Evolutionary conservation across 2,113 vertebrate genomes (phyloP).

Genomic region (Corydoras maculifer): DNA sequence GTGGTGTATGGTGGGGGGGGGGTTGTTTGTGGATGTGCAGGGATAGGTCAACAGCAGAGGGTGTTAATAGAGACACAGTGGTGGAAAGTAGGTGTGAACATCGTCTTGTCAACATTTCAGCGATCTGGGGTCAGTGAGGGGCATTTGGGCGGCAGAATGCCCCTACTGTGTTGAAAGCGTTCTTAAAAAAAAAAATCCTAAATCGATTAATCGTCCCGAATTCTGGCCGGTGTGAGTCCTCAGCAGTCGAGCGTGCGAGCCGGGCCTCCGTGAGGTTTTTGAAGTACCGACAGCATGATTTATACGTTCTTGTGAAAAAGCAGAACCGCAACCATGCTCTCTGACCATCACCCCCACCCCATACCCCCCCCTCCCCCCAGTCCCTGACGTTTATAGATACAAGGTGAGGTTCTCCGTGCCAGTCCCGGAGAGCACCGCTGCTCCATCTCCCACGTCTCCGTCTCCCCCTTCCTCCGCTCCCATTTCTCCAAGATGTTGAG

Average conservation of each 20-base stretch:
- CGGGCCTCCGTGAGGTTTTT: neutral
- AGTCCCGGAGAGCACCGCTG: constrained; percentile 18
- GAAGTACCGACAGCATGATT: neutral
- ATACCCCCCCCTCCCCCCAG: neutral
- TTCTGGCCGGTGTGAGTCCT: too few species aligned
- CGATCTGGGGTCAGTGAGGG: too few species aligned
- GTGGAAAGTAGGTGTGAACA: too few species aligned
- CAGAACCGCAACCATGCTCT: neutral
- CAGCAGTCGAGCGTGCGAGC: neutral
- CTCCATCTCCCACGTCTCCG: neutral
- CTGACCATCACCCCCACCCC: neutral
- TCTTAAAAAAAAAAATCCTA: too few species aligned
- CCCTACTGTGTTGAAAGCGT: too few species aligned
- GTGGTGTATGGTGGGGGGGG: too few species aligned
- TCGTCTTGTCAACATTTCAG: too few species aligned
- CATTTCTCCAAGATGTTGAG: constrained; percentile 37
- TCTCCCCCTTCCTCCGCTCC: constrained; percentile 27
- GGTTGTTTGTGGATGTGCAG: too few species aligned
- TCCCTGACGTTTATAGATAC: constrained; percentile 4
- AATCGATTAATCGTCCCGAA: too few species aligned
- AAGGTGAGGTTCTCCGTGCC: constrained; percentile 34
- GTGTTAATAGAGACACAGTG: too few species aligned
- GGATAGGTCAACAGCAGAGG: too few species aligned
- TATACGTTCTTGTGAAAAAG: neutral
- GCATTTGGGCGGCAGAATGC: too few species aligned